A percentile compares a stretch with the other conserved stretches of the same genome.
These are phyloP conservation scores for Lepus townsendii DNA, from an alignment of 2,797 vertebrate genomes.

Conservation along the genomic window DNA sequence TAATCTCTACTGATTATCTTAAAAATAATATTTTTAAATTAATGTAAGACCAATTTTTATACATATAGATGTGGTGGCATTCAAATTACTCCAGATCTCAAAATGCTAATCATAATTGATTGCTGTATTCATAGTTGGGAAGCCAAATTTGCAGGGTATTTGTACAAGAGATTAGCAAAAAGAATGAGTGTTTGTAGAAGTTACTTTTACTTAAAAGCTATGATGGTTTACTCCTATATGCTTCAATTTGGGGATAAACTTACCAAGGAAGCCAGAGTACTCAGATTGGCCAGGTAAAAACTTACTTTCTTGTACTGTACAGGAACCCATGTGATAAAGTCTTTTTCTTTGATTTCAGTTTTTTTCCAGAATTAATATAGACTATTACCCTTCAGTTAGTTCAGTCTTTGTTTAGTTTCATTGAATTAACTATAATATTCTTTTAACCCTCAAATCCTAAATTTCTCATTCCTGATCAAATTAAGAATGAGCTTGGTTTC, in stretches of 20 bases:
- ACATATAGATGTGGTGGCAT: neutral
- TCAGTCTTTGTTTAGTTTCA: constrained; percentile 44
- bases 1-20: constrained; percentile 58
- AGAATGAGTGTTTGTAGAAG: constrained; percentile 24
- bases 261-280: neutral
- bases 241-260: constrained; percentile 35
- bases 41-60: neutral
- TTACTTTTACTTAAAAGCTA: neutral
- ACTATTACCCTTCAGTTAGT: constrained; percentile 8
- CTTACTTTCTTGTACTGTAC: neutral
- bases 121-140: constrained; percentile 2
- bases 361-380: constrained; percentile 8
- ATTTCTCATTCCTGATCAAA: neutral
- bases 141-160: constrained; percentile 22
- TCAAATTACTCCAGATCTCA: constrained; percentile 7
- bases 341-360: constrained; percentile 53
- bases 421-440: constrained; percentile 37
- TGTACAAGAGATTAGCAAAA: neutral
- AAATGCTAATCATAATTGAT: constrained; percentile 35
- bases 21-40: neutral
- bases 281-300: neutral
- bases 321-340: neutral
- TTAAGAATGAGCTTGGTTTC: constrained; percentile 39
- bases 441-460: neutral
- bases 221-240: neutral